Percentiles rank a stretch among this genome's conserved stretches.
These are phyloP conservation scores for Lepilemur septentrionalis DNA, from an alignment of 2,797 vertebrate genomes.

Conservation along the genomic window DNA sequence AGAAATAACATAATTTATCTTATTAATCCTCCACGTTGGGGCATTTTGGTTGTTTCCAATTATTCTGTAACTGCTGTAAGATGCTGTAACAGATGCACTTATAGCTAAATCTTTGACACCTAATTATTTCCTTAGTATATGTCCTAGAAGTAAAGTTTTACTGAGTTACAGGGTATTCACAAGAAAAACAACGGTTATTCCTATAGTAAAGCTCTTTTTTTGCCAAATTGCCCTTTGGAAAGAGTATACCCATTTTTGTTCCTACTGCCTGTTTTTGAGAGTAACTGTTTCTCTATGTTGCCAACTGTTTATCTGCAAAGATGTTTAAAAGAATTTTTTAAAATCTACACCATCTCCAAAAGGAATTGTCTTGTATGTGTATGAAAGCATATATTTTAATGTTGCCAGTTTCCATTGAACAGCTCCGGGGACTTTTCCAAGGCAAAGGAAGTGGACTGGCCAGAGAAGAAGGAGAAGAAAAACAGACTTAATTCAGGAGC, in stretches of 20 bases:
- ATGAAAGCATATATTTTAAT: slow-evolving; percentile 32
- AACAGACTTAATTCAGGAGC: slow-evolving; percentile 14
- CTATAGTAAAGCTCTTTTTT: neutral
- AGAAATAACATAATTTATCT: neutral
- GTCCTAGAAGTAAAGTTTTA: neutral
- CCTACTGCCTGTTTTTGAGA: neutral
- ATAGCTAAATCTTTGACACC: neutral
- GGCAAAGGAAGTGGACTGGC: neutral
- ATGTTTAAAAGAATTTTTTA: neutral
- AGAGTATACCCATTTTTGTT: slow-evolving; percentile 8
- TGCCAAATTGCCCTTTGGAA: slow-evolving; percentile 12
- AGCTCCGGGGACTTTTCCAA: slow-evolving; percentile 21
- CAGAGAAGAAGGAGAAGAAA: slow-evolving; percentile 19
- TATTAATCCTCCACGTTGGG: neutral
- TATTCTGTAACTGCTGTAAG: neutral
- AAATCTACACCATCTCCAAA: neutral
- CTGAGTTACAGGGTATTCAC: neutral
- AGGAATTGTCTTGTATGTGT: neutral
- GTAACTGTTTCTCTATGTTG: neutral
- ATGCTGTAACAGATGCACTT: neutral
- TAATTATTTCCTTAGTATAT: neutral
- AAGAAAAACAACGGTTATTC: neutral
- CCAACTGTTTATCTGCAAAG: neutral
- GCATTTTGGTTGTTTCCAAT: neutral
- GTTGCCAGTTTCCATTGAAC: neutral